Evolutionary conservation across 2,113 vertebrate genomes (phyloP).

Genomic region (Notarius lentiginosus): DNA sequence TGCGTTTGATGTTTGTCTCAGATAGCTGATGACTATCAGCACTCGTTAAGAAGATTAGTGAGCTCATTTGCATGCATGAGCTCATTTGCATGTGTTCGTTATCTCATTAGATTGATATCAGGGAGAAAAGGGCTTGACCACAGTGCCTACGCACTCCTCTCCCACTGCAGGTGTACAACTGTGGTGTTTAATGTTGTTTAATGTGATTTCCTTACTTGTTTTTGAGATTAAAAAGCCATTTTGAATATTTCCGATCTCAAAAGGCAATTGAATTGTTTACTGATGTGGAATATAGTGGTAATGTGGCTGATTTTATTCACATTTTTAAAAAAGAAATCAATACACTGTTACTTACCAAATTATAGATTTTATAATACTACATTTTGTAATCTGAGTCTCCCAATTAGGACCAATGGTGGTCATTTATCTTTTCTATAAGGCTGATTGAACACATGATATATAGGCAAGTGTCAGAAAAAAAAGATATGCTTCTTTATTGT

Average conservation of each 20-base stretch:
- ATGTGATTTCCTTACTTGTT: slow-evolving; percentile 7
- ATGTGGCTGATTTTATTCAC: not conserved
- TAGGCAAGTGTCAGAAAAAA: not conserved
- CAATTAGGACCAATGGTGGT: not conserved
- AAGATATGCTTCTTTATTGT: not conserved
- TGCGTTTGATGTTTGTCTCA: slow-evolving; percentile 66
- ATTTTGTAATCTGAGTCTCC: not conserved
- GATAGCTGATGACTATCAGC: slow-evolving; percentile 75
- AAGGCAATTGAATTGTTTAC: slow-evolving; percentile 1
- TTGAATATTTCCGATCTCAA: not conserved
- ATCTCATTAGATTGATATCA: slow-evolving; percentile 80
- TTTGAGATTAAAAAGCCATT: not conserved
- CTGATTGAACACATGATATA: not conserved
- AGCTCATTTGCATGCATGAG: slow-evolving; percentile 58
- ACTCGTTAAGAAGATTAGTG: slow-evolving; percentile 77
- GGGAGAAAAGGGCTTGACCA: slow-evolving; percentile 67
- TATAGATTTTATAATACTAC: not conserved
- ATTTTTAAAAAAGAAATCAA: not conserved
- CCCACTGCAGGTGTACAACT: slow-evolving; percentile 36
- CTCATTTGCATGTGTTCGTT: slow-evolving; percentile 78
- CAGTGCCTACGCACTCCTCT: slow-evolving; percentile 64
- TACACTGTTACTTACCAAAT: not conserved
- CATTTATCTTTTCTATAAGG: not conserved
- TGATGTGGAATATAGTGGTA: not conserved
- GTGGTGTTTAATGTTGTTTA: slow-evolving; percentile 19